A percentile compares a stretch with the other conserved stretches of the same genome.
phyloP scores from a whole-genome alignment of 1,140 invertebrate species.

The Penaeus vannamei region DNA sequence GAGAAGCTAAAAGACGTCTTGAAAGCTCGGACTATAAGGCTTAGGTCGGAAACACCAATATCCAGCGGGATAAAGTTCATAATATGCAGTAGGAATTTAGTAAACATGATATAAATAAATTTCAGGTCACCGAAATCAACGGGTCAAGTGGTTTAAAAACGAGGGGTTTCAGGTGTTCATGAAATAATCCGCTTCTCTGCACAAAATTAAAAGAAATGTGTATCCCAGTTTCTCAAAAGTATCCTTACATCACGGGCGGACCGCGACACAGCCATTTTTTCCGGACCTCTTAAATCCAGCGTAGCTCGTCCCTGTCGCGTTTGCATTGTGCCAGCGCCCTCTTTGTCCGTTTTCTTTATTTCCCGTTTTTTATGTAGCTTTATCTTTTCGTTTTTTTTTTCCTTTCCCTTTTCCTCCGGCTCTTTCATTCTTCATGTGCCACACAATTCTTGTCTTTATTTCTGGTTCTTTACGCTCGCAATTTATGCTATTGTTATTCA shows the following conservation, averaged over 20 bases:
- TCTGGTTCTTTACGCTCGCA: constrained; percentile 32
- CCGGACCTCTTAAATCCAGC: constrained; percentile 17
- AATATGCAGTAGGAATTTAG: neutral
- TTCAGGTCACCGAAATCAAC: neutral
- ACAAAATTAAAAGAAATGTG: too few species aligned
- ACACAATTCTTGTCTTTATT: constrained; percentile 31
- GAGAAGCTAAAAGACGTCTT: neutral
- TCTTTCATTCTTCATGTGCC: constrained; percentile 20
- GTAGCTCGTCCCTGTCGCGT: constrained; percentile 23
- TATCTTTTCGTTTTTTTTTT: constrained; percentile 1
- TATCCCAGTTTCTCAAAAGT: too few species aligned
- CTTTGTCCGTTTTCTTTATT: constrained; percentile 20
- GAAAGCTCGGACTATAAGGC: too few species aligned
- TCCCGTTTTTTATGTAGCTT: neutral
- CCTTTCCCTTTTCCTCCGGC: neutral
- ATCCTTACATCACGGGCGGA: too few species aligned
- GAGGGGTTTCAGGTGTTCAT: too few species aligned
- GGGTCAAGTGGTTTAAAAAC: too few species aligned
- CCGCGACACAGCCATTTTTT: neutral
- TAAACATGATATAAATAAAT: neutral
- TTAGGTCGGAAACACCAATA: too few species aligned
- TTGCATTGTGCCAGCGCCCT: constrained; percentile 4
- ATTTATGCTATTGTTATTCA: constrained; percentile 34
- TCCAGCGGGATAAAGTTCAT: too few species aligned
- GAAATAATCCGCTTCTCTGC: too few species aligned